Percentiles rank a stretch among this genome's conserved stretches.
phyloP scores from a whole-genome alignment of 2,797 vertebrate species.

The Zenarchopterus dispar region DNA sequence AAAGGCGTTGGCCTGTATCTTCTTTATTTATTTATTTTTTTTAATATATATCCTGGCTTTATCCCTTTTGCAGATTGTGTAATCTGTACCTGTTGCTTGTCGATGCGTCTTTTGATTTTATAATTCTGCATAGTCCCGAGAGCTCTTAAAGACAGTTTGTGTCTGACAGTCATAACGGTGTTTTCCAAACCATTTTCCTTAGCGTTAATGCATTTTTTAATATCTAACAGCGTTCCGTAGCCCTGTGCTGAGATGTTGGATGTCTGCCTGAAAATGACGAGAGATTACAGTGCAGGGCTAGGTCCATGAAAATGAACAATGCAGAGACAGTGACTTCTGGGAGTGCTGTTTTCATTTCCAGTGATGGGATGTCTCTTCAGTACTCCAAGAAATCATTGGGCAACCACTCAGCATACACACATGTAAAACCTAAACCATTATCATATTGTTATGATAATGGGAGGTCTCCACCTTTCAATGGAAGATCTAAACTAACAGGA shows the following conservation, averaged over 20 bases:
- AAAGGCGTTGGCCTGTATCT: conserved; percentile 4
- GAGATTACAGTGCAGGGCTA: conserved; percentile 1
- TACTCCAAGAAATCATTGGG: conserved; percentile 46
- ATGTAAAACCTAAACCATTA: conserved; percentile 22
- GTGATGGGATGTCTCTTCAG: conserved; percentile 36
- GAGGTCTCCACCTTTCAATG: conserved; percentile 60
- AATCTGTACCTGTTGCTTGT: conserved; percentile 50
- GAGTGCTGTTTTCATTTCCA: conserved; percentile 57
- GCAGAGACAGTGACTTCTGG: conserved; percentile 67
- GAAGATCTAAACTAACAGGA: conserved; percentile 56
- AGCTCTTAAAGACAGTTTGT: conserved; percentile 43
- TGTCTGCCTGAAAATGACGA: conserved; percentile 31
- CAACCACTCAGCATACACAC: conserved; percentile 16
- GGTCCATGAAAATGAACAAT: conserved; percentile 38
- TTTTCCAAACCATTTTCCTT: too few species aligned
- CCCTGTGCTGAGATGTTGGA: conserved; percentile 19
- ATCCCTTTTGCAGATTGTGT: not conserved
- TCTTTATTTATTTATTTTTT: not conserved
- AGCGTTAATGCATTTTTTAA: conserved; percentile 53
- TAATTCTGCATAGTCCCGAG: conserved; percentile 27
- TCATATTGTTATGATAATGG: conserved; percentile 54
- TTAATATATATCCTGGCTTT: conserved; percentile 3
- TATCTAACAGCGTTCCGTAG: conserved; percentile 43
- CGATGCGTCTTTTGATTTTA: conserved; percentile 38
- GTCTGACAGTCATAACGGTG: conserved; percentile 42